Evolutionary conservation across 1,140 invertebrate genomes (phyloP), one percentile per base, ranked within the genome.

Genomic region (Drosophila prosaltans): DNA sequence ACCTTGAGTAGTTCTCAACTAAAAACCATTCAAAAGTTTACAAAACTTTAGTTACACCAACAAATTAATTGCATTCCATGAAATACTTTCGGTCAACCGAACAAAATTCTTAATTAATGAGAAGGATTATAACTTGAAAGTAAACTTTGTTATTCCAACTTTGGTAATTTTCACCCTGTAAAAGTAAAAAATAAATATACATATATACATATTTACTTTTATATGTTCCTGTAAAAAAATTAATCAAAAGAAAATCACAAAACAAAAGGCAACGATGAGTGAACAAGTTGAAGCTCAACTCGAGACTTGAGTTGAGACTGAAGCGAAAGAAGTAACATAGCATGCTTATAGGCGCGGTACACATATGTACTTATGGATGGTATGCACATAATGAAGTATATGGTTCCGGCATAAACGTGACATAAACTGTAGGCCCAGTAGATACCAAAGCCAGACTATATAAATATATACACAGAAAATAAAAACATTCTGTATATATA

Each of bases 231-330:
- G 59, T 2, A 40, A 70, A 72, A 69, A 82, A 65, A 77, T 73
- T 80, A 83, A 86, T 86, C 80, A 86, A 88, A 88, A 71, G 73
- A 65, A 88, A 80, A 83, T 88, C 67, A 83, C 43, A 74, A 77
- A 80, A 80, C 74, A 88, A 86, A 36, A 69, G 65, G 28, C 64
- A 16, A 10, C 39, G 59, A 41, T 11, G 8, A 21, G 30, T 26
- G 21, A 45, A 28, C 16, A 24, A 69, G 40, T 28, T n/a, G 16
- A 45, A 54, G 41, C 65, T 75, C 41, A 36, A 51, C 48, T 51
- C 11, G 58, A 72, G 45, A 63, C 75, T 36, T 5, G 43, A 64
- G 21, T 54, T 45, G 60, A 57, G 51, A 55, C 54, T 59, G 70
- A 67, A 16, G 58, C 51, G 51, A 51, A 26, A 10, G 0, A 36